Evolutionary conservation across 1,140 invertebrate genomes (phyloP).

Genomic region (Hycleus cichorii): DNA sequence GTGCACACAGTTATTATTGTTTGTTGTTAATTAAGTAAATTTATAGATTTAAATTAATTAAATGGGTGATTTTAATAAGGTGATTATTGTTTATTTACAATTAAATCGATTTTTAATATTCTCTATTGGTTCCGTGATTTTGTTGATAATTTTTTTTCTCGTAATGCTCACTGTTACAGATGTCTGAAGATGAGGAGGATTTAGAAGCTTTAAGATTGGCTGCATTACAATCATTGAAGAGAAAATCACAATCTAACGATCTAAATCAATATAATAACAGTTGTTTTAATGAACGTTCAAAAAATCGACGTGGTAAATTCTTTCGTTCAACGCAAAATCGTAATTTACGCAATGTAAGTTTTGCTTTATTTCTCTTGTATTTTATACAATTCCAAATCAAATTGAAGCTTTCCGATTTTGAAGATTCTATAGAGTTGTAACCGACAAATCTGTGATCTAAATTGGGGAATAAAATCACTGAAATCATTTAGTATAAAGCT

Average conservation of each 20-base stretch:
- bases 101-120: not conserved
- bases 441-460: too few relatives aligned
- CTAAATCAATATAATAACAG: not conserved
- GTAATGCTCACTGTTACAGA: conserved; percentile 6
- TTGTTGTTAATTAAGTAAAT: too few relatives aligned
- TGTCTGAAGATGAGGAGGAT: conserved; percentile 38
- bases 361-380: not conserved
- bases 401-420: too few relatives aligned
- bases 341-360: conserved; percentile 31
- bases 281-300: not conserved
- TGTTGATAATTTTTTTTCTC: not conserved
- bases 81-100: not conserved
- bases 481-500: too few relatives aligned
- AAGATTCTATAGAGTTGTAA: too few relatives aligned
- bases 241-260: conserved; percentile 10
- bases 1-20: not conserved
- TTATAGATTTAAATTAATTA: too few relatives aligned
- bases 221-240: conserved; percentile 36
- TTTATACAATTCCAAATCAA: not conserved
- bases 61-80: conserved; percentile 3
- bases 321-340: conserved; percentile 16
- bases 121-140: not conserved
- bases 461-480: too few relatives aligned
- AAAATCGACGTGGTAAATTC: conserved; percentile 21
- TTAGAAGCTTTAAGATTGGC: conserved; percentile 37